phyloP scores from a whole-genome alignment of 2,797 vertebrate genomes.

The Cynopterus sphinx region DNA sequence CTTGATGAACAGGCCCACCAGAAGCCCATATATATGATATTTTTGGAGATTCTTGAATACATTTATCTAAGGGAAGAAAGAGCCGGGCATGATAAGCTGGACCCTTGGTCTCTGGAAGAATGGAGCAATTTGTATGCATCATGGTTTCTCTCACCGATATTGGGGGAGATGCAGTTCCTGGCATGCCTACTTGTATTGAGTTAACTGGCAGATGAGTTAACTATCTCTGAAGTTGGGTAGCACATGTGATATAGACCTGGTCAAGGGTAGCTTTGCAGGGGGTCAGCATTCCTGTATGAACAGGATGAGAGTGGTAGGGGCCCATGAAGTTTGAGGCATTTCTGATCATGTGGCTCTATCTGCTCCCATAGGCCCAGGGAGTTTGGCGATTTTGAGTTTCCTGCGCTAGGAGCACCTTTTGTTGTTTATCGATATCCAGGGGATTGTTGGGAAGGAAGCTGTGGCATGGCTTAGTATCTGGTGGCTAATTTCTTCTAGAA shows the following conservation, averaged over 20 bases:
- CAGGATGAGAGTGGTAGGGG: neutral
- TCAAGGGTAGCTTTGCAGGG: neutral
- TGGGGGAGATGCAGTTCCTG: neutral
- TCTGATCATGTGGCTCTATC: neutral
- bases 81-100: neutral
- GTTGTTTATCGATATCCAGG: neutral
- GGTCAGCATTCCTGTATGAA: neutral
- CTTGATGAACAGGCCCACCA: neutral
- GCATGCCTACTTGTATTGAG: neutral
- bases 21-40: neutral
- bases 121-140: neutral
- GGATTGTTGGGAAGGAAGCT: neutral
- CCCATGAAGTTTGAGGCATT: neutral
- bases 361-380: neutral
- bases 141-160: neutral
- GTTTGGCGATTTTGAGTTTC: neutral
- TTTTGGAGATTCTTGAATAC: neutral
- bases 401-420: neutral
- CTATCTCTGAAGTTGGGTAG: neutral
- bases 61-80: neutral
- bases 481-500: neutral
- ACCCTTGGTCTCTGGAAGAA: neutral
- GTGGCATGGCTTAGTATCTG: neutral
- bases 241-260: neutral
- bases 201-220: too few relatives aligned